These are phyloP conservation scores for Anoplopoma fimbria DNA, from an alignment of 2,113 vertebrate genomes.

Conservation along the genomic window DNA sequence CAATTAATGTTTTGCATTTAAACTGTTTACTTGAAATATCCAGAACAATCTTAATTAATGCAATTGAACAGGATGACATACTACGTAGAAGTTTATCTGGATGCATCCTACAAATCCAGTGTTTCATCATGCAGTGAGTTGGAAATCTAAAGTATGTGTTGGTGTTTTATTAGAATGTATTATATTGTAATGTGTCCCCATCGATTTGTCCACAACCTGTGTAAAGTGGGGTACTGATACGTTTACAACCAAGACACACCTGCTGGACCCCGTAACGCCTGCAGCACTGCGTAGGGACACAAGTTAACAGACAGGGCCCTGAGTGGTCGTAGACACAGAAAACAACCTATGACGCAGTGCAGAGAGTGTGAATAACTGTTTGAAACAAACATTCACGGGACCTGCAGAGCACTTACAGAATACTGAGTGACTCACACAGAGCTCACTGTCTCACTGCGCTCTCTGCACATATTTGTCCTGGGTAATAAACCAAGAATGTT, in stretches of 20 bases:
- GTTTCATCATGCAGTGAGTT: not conserved
- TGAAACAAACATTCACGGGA: constrained; percentile 21
- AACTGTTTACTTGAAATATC: not conserved
- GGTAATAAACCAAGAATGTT: not conserved
- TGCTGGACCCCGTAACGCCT: constrained; percentile 1
- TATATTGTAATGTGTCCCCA: not conserved
- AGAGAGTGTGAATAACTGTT: constrained; percentile 17
- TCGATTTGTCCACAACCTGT: not conserved
- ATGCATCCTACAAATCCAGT: not conserved
- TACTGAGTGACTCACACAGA: constrained; percentile 7
- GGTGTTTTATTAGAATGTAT: not conserved
- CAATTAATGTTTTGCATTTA: not conserved
- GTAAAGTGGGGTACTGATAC: not conserved
- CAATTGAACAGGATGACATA: not conserved
- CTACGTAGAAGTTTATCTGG: not conserved
- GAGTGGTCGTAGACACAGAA: constrained; percentile 5
- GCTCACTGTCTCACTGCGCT: not conserved
- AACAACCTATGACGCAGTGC: constrained; percentile 26
- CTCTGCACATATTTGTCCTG: not conserved
- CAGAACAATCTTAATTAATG: not conserved
- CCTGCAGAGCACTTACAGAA: constrained; percentile 15
- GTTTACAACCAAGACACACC: not conserved
- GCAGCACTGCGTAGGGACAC: not conserved
- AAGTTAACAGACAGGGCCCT: constrained; percentile 1
- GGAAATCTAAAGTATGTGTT: not conserved